A percentile compares a stretch with the other conserved stretches of the same genome.
Evolutionary conservation across 2,888 invertebrate genomes (phyloP).

Genomic region (Polydrusus pterygomalis): DNA sequence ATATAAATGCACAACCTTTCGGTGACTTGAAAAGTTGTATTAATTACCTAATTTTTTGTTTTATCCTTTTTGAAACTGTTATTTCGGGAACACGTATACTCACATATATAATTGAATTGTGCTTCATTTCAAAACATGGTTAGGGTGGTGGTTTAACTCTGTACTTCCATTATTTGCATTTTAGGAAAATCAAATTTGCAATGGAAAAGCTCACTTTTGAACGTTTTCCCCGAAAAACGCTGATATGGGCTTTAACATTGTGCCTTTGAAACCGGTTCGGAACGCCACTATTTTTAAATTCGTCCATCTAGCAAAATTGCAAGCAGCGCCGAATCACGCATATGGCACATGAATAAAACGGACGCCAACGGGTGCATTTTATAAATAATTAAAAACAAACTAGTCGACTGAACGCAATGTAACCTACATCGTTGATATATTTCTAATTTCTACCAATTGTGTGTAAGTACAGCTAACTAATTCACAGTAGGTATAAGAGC

Average conservation of each 20-base stretch:
- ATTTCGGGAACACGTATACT: too few species aligned
- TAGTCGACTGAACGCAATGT: neutral
- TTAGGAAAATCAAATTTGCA: slow-evolving; percentile 10
- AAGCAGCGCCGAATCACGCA: slow-evolving; percentile 11
- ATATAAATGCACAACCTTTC: too few species aligned
- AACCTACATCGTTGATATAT: too few species aligned
- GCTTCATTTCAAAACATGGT: neutral
- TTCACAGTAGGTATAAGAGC: too few species aligned
- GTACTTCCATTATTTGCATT: neutral
- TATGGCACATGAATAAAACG: neutral
- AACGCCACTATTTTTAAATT: slow-evolving; percentile 11
- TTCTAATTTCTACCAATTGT: too few species aligned
- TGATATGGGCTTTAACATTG: slow-evolving; percentile 12
- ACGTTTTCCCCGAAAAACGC: slow-evolving; percentile 21
- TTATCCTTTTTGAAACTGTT: too few species aligned
- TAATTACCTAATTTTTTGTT: too few species aligned
- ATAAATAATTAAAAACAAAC: neutral
- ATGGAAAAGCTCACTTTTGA: slow-evolving; percentile 4
- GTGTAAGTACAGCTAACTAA: too few species aligned
- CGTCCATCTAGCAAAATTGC: slow-evolving; percentile 27
- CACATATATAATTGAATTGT: neutral
- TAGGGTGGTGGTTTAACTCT: neutral
- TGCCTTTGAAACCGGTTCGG: slow-evolving; percentile 13
- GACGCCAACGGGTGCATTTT: neutral
- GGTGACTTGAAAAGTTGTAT: too few species aligned